Base-by-base conservation (phyloP, 2,888 invertebrate species). In the Drosophila pseudotalamancana region DNA sequence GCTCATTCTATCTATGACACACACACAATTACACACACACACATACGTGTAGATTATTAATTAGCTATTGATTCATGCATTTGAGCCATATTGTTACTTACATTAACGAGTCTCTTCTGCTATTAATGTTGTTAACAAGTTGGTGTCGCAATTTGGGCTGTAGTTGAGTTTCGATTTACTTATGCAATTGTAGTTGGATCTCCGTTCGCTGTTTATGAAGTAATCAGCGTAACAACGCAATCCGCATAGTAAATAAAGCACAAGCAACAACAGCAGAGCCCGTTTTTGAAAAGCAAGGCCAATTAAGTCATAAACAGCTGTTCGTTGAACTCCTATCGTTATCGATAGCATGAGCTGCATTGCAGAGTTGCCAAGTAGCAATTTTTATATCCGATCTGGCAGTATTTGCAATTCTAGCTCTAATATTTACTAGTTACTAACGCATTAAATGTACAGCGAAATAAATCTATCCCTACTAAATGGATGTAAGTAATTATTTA, bases 201-300 rank as follows among this genome's bases (percentile, higher is more conserved):
- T 23, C 23, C 18, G 19, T 54, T 48, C 25, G 32, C 39, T 35
- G 18, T 14, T 50, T 46, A 57, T 74, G 56, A 37, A 63, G 61
- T 74, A 74, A 74, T 74, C 56, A 60, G 49, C 71, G 42, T 29
- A 34, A 46, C 14, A 35, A 64, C 56, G 66, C 56, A 56, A 35
- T 56, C 55, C 19, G 62, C 77, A 73, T 77, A 77, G 59, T 72
- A 53, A 74, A 68, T 60, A 67, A 77, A 42, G 25, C 51, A 31
- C 6, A 29, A 42, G 16, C 25, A 48, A 23, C 35, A 60, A 35
- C 31, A 45, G 29, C 46, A 60, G 53, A 59, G 59, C 57, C 43
- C 49, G 72, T 61, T 64, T 76, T 72, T 55, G 16, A 64, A 60
- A 25, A 34, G 39, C 49, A 71, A 76, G 59, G 39, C 71, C 50